Base-by-base conservation (phyloP, 2,113 vertebrate genomes). In the Austrofundulus limnaeus region DNA sequence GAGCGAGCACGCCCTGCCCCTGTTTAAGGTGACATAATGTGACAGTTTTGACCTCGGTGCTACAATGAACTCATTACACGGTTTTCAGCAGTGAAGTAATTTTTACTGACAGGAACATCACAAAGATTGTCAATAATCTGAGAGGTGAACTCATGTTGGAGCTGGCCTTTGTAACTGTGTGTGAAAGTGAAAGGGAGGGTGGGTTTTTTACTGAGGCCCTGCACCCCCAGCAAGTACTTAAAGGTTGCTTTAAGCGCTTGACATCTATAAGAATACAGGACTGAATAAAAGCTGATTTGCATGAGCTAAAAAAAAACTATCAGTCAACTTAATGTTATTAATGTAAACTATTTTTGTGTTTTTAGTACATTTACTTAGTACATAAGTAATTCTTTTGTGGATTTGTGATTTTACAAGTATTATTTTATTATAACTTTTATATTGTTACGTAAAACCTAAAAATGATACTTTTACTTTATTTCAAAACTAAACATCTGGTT, bases 41-140 rank as follows among this genome's bases (percentile, higher is more conserved):
- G 52, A 60, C 48, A 72, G 58, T 25, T 58, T 31, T 69, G 58
- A 72, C 67, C 65, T 70, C 60, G 34, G 45, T 37, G 59, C 34
- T 13, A 16, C n/a, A 24, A 11, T 34, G 38, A 61, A 64, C 51
- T 70, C 72, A 70, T 80, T 78, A 73, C 52, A 63, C 16, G 20
- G 58, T 62, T 79, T 57, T 77, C 46, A 55, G 28, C 64, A 19
- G 39, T 37, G 50, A 77, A 57, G 61, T 61, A 2, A 70, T 76
- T 77, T 79, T 77, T 21, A 34, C 43, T 39, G 51, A 63, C 68
- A 73, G 48, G 68, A 66, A 70, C 60, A 45, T 60, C 19, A 5
- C 17, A 39, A 20, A 58, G 62, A 62, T 49, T 56, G 75, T 75
- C 72, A 41, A 81, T 80, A 71, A 81, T 69, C 64, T 73, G 52